phyloP scores from a whole-genome alignment of 2,888 invertebrate genomes.

The Xylota sylvarum region DNA sequence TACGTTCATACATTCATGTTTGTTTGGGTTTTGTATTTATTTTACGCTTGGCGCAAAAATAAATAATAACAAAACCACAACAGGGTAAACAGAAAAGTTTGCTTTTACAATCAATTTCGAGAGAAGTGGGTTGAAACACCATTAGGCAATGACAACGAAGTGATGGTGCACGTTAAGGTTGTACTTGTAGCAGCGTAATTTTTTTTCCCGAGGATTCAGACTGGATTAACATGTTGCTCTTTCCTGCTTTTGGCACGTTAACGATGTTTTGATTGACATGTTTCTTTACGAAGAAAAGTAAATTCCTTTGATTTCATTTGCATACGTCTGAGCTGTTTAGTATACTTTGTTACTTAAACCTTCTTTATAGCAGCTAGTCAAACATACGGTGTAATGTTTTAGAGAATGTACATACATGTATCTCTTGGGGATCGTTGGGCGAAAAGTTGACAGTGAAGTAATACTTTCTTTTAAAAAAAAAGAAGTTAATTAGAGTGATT shows the following conservation, averaged over 20 bases:
- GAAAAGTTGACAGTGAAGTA: too few species aligned
- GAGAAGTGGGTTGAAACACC: slow-evolving; percentile 18
- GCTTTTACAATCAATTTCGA: slow-evolving; percentile 13
- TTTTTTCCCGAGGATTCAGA: background rate
- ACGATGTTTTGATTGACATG: background rate
- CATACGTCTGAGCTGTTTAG: background rate
- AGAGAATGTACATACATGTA: too few species aligned
- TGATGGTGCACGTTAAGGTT: slow-evolving; percentile 14
- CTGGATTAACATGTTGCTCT: background rate
- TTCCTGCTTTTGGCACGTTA: background rate
- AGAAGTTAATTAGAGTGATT: too few species aligned
- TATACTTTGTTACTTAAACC: background rate
- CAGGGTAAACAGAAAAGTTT: slow-evolving; percentile 21
- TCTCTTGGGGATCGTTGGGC: too few species aligned
- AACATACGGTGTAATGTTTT: too few species aligned
- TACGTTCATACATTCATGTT: background rate
- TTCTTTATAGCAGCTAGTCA: background rate
- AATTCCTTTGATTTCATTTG: background rate
- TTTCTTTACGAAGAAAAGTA: background rate
- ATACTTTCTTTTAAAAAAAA: too few species aligned
- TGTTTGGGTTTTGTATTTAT: slow-evolving; percentile 9
- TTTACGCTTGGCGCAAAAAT: slow-evolving; percentile 11
- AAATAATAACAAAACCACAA: slow-evolving; percentile 13
- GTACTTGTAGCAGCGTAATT: background rate
- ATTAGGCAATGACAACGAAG: slow-evolving; percentile 26